These are phyloP conservation scores for Saxidomus purpurata DNA, from an alignment of 1,140 invertebrate species.

Conservation along the genomic window DNA sequence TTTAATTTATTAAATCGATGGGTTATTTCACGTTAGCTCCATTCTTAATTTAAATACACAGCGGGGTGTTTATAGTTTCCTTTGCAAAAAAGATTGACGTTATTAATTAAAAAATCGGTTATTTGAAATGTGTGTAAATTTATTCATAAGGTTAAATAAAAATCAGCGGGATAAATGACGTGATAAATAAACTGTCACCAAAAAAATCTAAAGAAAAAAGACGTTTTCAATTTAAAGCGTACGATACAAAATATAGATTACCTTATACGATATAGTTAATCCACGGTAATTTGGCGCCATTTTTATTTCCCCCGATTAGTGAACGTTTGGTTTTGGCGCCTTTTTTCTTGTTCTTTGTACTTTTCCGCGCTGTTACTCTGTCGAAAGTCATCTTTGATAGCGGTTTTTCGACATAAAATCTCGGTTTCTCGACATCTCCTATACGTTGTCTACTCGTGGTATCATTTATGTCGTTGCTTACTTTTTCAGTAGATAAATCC, in stretches of 20 bases:
- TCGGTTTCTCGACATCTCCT: slow-evolving; percentile 22
- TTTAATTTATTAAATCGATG: not conserved
- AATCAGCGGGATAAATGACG: not conserved
- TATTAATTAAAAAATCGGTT: too few species aligned
- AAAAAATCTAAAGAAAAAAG: not conserved
- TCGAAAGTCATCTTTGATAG: slow-evolving; percentile 31
- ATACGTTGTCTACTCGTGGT: not conserved
- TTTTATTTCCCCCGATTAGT: not conserved
- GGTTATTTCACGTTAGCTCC: not conserved
- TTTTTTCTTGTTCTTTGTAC: not conserved
- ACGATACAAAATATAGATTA: not conserved
- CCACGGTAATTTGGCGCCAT: not conserved
- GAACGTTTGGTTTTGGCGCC: not conserved
- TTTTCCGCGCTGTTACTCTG: not conserved
- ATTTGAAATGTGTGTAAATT: not conserved
- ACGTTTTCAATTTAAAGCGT: not conserved
- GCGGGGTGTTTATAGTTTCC: too few species aligned
- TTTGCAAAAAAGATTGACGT: too few species aligned
- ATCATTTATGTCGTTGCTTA: not conserved
- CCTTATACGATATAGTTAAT: slow-evolving; percentile 15
- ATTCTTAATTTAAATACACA: too few species aligned
- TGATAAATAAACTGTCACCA: not conserved
- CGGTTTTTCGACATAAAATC: slow-evolving; percentile 45
- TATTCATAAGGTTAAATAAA: not conserved
- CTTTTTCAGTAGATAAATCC: not conserved